These are phyloP conservation scores for Motacilla alba DNA, from an alignment of 2,113 vertebrate species.

Conservation along the genomic window DNA sequence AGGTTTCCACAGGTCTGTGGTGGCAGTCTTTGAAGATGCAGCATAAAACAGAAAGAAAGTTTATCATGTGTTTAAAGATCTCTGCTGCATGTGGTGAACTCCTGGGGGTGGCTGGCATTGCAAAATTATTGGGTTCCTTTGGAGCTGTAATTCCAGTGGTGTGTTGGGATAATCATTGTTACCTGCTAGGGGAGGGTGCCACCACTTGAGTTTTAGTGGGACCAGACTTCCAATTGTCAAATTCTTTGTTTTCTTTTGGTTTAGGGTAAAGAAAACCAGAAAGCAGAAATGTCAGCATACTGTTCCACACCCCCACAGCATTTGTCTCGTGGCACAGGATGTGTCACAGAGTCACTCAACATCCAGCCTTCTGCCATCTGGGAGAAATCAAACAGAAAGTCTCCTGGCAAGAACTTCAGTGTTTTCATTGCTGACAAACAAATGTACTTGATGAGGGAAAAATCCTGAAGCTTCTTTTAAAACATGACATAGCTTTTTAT, in stretches of 20 bases:
- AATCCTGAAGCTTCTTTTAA: background rate
- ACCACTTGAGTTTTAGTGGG: no score
- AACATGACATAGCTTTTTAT: background rate
- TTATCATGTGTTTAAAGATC: background rate
- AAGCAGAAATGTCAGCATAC: background rate
- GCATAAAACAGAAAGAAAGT: constrained; percentile 33
- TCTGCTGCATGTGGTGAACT: background rate
- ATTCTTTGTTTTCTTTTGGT: background rate
- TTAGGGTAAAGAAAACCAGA: background rate
- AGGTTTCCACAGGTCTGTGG: background rate
- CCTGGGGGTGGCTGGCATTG: background rate
- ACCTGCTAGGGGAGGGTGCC: rapidly evolving
- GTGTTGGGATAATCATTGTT: background rate
- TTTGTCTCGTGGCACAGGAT: background rate
- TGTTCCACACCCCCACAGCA: rapidly evolving
- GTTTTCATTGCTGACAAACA: background rate
- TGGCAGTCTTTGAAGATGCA: background rate
- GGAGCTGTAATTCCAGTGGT: background rate
- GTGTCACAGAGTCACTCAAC: background rate
- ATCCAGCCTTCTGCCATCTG: background rate
- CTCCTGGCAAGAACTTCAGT: background rate
- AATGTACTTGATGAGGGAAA: background rate
- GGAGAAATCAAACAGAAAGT: background rate
- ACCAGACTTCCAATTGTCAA: background rate
- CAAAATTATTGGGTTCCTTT: background rate